Conservation (phyloP, 2,797 vertebrate species). For the Enteromius afrohamiltoni region DNA sequence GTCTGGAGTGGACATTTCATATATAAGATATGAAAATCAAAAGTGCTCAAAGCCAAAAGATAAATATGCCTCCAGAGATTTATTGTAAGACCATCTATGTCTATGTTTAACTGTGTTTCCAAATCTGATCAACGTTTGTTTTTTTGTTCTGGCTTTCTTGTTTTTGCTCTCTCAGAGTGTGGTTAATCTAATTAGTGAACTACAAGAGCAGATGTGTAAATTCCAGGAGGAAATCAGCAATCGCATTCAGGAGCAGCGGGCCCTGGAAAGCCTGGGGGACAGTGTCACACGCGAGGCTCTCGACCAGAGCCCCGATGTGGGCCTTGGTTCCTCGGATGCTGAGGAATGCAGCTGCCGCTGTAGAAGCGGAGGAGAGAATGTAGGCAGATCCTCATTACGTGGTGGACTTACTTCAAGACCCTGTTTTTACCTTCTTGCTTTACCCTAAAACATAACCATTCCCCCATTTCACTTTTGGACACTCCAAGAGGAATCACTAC, state of each 20-base stretch:
- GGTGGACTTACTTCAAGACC: conserved; percentile 51
- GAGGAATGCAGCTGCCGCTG: conserved; percentile 72
- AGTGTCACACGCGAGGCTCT: conserved; percentile 64
- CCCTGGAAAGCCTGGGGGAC: conserved; percentile 81
- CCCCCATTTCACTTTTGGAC: conserved; percentile 10
- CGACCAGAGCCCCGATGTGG: conserved; percentile 66
- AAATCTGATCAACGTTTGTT: conserved; percentile 31
- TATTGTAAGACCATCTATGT: not conserved
- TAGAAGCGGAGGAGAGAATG: conserved; percentile 81
- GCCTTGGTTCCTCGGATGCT: conserved; percentile 68
- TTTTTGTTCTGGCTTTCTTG: conserved; percentile 29
- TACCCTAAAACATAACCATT: conserved; percentile 20
- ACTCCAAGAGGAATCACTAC: conserved; percentile 40
- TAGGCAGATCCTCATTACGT: conserved; percentile 80
- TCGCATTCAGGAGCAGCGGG: conserved; percentile 92
- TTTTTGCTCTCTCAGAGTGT: conserved; percentile 81
- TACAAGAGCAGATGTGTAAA: conserved; percentile 99
- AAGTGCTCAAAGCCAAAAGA: not conserved
- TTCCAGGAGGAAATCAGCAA: conserved; percentile 97
- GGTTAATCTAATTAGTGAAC: conserved; percentile 98
- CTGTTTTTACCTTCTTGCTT: not conserved
- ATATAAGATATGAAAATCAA: not conserved
- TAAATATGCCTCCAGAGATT: not conserved
- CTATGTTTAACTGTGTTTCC: conserved; percentile 3
- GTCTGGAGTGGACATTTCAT: not conserved